phyloP scores from a whole-genome alignment of 2,888 invertebrate species.

The Caprella mutica region DNA sequence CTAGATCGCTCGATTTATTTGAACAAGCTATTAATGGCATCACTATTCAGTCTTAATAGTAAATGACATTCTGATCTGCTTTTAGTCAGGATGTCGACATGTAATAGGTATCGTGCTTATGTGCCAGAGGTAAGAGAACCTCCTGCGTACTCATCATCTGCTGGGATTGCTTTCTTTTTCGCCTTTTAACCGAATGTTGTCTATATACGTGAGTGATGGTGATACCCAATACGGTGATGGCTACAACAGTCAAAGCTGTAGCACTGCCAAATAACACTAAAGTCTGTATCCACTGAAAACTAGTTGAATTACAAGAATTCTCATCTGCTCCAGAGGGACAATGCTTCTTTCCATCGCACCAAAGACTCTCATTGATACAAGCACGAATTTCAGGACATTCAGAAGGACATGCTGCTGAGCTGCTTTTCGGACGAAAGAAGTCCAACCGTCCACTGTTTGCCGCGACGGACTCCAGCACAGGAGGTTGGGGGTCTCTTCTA shows the following conservation, averaged over 20 bases:
- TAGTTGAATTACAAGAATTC: constrained; percentile 19
- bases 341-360: constrained; percentile 68
- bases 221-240: constrained; percentile 18
- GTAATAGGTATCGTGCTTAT: constrained; percentile 2
- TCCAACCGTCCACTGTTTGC: constrained; percentile 15
- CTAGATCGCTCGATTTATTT: no score
- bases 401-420: constrained; percentile 33
- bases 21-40: no score
- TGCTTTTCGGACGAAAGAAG: no score
- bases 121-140: constrained; percentile 20
- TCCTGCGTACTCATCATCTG: constrained; percentile 28
- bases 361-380: constrained; percentile 62
- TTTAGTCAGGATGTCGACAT: constrained; percentile 10
- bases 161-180: constrained; percentile 30
- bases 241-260: constrained; percentile 9
- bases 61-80: no score
- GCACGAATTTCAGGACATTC: constrained; percentile 33
- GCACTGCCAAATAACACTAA: constrained; percentile 17
- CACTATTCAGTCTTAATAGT: no score
- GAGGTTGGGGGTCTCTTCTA: constrained; percentile 44
- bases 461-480: constrained; percentile 38
- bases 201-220: constrained; percentile 20
- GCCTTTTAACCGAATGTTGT: constrained; percentile 23
- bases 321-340: constrained; percentile 74
- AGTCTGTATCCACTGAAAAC: constrained; percentile 27